These are phyloP conservation scores for Galago senegalensis DNA, from an alignment of 2,797 vertebrate genomes.

Conservation along the genomic window DNA sequence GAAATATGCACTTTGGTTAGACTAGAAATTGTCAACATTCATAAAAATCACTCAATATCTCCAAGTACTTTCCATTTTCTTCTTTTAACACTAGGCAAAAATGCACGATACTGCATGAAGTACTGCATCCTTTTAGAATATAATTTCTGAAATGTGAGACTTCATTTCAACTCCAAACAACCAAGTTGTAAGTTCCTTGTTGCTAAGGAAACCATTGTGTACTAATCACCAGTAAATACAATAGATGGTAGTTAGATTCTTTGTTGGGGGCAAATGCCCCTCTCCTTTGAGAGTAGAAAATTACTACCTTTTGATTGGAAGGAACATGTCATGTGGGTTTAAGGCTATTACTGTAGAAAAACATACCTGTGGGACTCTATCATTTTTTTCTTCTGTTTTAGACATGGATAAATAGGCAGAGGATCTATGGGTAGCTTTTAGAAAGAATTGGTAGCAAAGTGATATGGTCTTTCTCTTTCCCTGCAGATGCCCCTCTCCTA, in stretches of 20 bases:
- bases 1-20: constrained; percentile 58
- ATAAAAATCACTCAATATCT: constrained; percentile 24
- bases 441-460: neutral
- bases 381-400: constrained; percentile 53
- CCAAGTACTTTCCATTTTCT: constrained; percentile 55
- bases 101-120: constrained; percentile 32
- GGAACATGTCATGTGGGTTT: constrained; percentile 60
- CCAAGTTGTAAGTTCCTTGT: constrained; percentile 58
- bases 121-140: constrained; percentile 59
- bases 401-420: constrained; percentile 1
- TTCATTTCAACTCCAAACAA: constrained; percentile 65
- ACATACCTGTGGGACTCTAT: constrained; percentile 51
- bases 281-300: constrained; percentile 77
- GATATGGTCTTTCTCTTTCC: constrained; percentile 12
- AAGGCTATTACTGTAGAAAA: constrained; percentile 54
- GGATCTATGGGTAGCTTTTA: constrained; percentile 13
- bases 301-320: constrained; percentile 71
- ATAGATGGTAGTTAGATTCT: constrained; percentile 69
- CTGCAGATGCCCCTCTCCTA: neutral
- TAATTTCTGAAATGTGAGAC: constrained; percentile 72
- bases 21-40: constrained; percentile 24
- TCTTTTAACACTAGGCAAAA: constrained; percentile 65
- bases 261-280: constrained; percentile 59
- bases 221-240: constrained; percentile 68
- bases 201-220: constrained; percentile 72